Percentiles rank a stretch among this genome's conserved stretches.
Evolutionary conservation across 2,888 invertebrate species (phyloP).

Genomic region (Ichneumon xanthorius): DNA sequence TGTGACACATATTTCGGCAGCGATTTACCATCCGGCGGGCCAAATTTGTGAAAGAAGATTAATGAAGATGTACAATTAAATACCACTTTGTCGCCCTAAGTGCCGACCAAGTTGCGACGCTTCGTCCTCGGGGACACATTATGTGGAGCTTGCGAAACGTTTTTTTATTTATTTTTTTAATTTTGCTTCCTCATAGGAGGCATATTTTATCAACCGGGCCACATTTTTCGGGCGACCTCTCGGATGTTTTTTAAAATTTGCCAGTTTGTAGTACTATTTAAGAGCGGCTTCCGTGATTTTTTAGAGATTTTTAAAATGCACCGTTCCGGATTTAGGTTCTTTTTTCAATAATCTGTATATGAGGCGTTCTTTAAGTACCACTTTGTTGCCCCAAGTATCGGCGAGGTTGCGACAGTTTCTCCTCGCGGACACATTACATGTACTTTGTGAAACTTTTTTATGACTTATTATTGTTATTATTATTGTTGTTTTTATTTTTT

Average conservation of each 20-base stretch:
- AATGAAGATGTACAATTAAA: not conserved
- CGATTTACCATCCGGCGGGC: not conserved
- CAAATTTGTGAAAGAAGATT: not conserved
- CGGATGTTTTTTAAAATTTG: too few species aligned
- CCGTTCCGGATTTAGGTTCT: too few species aligned
- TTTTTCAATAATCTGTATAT: too few species aligned
- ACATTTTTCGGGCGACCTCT: too few species aligned
- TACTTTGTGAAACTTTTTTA: not conserved
- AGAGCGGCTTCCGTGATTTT: too few species aligned
- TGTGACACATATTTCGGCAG: not conserved
- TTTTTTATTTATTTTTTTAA: not conserved
- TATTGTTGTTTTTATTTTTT: too few species aligned
- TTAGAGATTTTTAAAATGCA: too few species aligned
- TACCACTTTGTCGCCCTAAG: not conserved
- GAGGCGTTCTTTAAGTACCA: not conserved
- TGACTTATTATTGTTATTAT: too few species aligned
- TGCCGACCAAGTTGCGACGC: not conserved
- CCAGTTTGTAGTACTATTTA: too few species aligned
- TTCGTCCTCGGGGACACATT: not conserved
- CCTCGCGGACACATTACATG: not conserved
- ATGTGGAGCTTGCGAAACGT: not conserved
- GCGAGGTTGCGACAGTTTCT: not conserved
- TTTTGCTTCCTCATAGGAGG: too few species aligned
- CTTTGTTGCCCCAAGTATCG: not conserved
- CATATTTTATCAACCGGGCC: too few species aligned